Evolutionary conservation across 1,140 invertebrate species (phyloP).

Genomic region (Eurytemora carolleeae): DNA sequence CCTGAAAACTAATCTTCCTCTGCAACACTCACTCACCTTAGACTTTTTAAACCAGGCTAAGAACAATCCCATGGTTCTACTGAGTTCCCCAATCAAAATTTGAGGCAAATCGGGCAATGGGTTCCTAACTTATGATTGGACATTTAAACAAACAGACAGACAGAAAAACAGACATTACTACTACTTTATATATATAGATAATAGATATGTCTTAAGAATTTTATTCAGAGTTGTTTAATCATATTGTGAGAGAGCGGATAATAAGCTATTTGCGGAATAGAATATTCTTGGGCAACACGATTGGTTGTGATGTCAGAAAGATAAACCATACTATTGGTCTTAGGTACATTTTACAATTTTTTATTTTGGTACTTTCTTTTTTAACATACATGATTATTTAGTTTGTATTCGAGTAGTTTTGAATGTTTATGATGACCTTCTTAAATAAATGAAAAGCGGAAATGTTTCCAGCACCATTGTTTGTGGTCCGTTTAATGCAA

Average conservation of each 20-base stretch:
- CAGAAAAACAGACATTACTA: background rate
- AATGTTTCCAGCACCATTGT: background rate
- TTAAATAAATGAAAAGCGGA: background rate
- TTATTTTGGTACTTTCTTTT: background rate
- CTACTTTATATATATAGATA: background rate
- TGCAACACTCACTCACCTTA: too few species aligned
- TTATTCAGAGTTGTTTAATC: slow-evolving; percentile 8
- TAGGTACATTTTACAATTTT: slow-evolving; percentile 36
- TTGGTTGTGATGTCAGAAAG: slow-evolving; percentile 59
- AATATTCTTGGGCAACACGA: slow-evolving; percentile 61
- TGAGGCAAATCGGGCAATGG: background rate
- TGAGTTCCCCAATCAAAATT: background rate
- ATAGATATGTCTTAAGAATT: background rate
- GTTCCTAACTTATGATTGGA: background rate
- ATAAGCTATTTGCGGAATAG: background rate
- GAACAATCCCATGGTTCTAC: too few species aligned
- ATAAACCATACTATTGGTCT: slow-evolving; percentile 65
- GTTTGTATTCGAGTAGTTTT: too few species aligned
- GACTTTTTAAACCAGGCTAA: too few species aligned
- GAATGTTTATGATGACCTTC: background rate
- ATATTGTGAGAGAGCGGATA: background rate
- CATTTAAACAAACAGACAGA: background rate
- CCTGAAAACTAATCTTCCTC: too few species aligned
- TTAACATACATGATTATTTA: too few species aligned
- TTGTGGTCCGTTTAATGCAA: background rate